Base-by-base conservation (phyloP, 2,113 vertebrate species). In the Bucco capensis region DNA sequence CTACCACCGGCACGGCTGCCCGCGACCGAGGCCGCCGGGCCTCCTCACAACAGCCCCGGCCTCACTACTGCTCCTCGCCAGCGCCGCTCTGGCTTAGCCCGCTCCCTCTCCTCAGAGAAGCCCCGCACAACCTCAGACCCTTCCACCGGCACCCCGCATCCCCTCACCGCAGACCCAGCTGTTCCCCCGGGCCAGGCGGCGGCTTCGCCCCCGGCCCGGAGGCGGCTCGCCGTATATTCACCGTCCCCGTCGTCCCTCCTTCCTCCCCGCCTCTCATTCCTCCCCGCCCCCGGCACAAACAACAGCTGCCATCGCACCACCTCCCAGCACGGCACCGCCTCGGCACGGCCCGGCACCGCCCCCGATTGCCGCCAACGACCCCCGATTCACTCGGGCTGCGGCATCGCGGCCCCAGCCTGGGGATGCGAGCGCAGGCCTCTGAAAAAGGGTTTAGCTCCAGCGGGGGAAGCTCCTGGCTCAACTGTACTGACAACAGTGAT, bases 401-500 rank as follows among this genome's bases (percentile, higher is more conserved):
- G 40, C 23, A 8, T 10, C 17, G 25, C 38, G 15, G 37, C 9
- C 22, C 47, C 24, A 21, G 28, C 19, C 14, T 5, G 19, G 2
- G 3, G 1, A 10, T n/a, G 22, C 3, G 12, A 7, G 40, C 3
- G 14, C 30, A 12, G 19, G 42, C 33, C 12, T 25, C 61, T 4
- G 44, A 10, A 2, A 35, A 7, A 8, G 31, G 31, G 4, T 5
- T 14, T 2, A 22, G 30, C 4, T 19, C 9, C 23, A 15, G 47
- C 30, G 6, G 9, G 23, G 19, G 27, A 22, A 31, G 49, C 49
- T 16, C 35, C 35, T 37, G 47, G 16, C 15, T 30, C 38, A 19
- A 2, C 30, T 10, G 2, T 42, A 4, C 5, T 8, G n/a, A 16
- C 23, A 35, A 24, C 1, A 22, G 14, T 1, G 25, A 4, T 11